Conservation (phyloP, 1,140 invertebrate genomes). For the Tigriopus japonicus region DNA sequence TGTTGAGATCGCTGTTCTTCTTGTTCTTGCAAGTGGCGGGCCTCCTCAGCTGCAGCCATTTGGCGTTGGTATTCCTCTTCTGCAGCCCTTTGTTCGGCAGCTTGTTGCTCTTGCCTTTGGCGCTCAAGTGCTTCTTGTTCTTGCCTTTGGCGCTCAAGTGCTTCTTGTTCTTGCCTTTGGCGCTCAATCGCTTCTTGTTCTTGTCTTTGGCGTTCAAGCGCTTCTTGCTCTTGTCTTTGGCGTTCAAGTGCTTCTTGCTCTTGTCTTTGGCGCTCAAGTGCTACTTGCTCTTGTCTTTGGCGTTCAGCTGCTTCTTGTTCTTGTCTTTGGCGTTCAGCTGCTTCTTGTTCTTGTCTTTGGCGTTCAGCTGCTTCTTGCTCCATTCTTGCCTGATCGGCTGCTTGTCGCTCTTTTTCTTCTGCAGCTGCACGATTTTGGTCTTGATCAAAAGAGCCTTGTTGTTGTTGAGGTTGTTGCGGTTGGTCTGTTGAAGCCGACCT, state of each 20-base stretch:
- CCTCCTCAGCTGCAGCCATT: neutral
- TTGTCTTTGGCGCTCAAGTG: neutral
- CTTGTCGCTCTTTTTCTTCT: neutral
- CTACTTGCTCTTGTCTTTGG: neutral
- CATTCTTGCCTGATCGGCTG: neutral
- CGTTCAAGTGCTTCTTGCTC: neutral
- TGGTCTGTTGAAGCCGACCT: neutral
- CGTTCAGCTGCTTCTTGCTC: neutral
- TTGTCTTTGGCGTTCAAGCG: neutral
- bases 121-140: neutral
- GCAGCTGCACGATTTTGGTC: neutral
- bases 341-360: neutral
- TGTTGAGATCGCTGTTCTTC: neutral
- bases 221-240: neutral
- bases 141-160: neutral
- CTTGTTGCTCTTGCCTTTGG: neutral
- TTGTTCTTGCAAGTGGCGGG: neutral
- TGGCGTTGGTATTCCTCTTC: neutral
- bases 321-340: neutral
- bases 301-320: neutral
- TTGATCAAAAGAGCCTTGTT: neutral
- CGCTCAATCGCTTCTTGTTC: neutral
- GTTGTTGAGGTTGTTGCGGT: neutral
- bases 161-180: neutral
- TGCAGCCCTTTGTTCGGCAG: neutral